Evolutionary conservation across 2,113 vertebrate species (phyloP).

Genomic region (Catagonus wagneri): DNA sequence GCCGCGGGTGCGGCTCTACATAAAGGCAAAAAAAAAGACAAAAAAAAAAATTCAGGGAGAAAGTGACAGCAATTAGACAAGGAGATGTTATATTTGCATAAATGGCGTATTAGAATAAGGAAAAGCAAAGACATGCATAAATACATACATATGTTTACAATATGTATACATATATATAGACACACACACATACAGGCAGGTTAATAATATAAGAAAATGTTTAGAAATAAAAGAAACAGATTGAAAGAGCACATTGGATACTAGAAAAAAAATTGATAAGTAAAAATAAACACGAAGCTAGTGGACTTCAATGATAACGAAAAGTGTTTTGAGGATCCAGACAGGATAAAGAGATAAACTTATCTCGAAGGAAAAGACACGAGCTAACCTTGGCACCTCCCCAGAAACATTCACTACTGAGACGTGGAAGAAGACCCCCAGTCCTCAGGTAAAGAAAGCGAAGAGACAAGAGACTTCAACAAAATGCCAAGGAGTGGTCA

Average conservation of each 20-base stretch:
- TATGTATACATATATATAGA: background rate
- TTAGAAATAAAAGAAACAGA: background rate
- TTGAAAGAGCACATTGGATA: background rate
- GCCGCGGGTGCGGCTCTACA: too few relatives aligned
- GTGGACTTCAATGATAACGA: background rate
- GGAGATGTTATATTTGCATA: background rate
- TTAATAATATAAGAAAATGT: background rate
- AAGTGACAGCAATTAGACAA: background rate
- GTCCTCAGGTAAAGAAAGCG: background rate
- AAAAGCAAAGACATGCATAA: background rate
- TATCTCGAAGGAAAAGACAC: background rate
- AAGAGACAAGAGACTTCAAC: background rate
- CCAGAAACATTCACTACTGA: background rate
- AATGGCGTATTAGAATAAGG: background rate
- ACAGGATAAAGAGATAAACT: background rate
- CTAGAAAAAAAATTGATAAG: background rate
- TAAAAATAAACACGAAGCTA: background rate
- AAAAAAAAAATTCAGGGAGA: background rate
- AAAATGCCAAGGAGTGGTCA: background rate
- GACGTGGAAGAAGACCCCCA: background rate
- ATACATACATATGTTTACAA: background rate
- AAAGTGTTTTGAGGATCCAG: background rate
- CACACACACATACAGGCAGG: background rate
- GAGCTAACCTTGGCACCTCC: background rate
- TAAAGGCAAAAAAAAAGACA: too few relatives aligned